Evolutionary conservation across 1,140 invertebrate genomes (phyloP).

Genomic region (Trinorchestia longiramus): DNA sequence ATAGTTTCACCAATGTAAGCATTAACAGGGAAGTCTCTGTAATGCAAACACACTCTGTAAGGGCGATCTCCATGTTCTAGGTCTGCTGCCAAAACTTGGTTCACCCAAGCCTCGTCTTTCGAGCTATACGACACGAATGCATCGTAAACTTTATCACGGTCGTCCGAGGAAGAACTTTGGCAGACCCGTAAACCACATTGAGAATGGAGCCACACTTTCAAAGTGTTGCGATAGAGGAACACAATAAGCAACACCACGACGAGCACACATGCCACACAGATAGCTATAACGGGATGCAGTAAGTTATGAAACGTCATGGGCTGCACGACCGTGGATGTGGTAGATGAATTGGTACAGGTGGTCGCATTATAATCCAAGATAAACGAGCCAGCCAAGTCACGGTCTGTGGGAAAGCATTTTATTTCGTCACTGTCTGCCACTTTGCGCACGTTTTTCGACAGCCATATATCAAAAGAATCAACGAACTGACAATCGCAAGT

Average conservation of each 20-base stretch:
- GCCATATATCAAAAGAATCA: constrained; percentile 66
- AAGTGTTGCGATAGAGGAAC: constrained; percentile 70
- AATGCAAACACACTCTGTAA: constrained; percentile 87
- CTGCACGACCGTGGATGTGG: constrained; percentile 67
- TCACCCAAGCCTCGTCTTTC: constrained; percentile 89
- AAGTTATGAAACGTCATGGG: constrained; percentile 65
- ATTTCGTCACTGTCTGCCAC: constrained; percentile 65
- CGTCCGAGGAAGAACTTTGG: constrained; percentile 68
- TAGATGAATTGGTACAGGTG: constrained; percentile 68
- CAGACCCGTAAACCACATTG: constrained; percentile 69
- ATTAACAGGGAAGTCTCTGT: constrained; percentile 86
- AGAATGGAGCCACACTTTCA: constrained; percentile 70
- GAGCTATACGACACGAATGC: constrained; percentile 92
- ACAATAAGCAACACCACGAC: constrained; percentile 68
- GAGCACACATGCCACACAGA: constrained; percentile 66
- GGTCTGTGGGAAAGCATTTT: constrained; percentile 60
- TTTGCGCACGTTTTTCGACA: constrained; percentile 63
- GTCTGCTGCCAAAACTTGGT: constrained; percentile 84
- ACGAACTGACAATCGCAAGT: constrained; percentile 72
- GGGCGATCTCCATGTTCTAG: constrained; percentile 76
- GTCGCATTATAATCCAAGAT: constrained; percentile 68
- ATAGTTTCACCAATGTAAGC: constrained; percentile 89
- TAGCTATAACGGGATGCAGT: constrained; percentile 66
- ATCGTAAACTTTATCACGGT: constrained; percentile 88
- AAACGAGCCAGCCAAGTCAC: constrained; percentile 62